Percentiles rank a stretch among this genome's conserved stretches.
Conservation (phyloP, 2,113 vertebrate genomes). For the Tragelaphus scriptus region DNA sequence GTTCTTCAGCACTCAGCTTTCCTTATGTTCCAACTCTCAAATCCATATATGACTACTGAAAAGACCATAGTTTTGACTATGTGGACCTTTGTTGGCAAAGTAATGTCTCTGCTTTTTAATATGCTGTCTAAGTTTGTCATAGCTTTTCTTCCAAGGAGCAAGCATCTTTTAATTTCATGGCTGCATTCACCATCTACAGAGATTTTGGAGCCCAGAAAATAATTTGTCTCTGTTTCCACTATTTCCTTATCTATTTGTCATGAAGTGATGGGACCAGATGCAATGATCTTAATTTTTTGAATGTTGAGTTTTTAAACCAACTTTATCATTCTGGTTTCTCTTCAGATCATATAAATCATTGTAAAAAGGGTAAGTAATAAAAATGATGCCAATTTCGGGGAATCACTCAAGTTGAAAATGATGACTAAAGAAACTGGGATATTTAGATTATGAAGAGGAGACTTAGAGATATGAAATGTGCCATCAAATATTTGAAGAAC, state of each 20-base stretch:
- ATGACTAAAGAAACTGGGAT: slow-evolving; percentile 1
- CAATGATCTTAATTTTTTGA: background rate
- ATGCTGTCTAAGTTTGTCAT: background rate
- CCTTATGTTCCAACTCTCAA: background rate
- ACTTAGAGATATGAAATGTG: background rate
- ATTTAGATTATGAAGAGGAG: slow-evolving; percentile 4
- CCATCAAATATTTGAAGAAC: background rate
- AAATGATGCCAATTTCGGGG: background rate
- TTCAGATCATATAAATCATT: background rate
- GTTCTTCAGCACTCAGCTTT: background rate
- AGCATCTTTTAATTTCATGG: background rate
- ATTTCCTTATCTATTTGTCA: background rate
- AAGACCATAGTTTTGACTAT: background rate
- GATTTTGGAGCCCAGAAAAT: background rate
- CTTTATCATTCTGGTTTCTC: background rate
- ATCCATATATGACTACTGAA: background rate
- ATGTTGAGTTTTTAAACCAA: background rate
- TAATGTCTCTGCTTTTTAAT: background rate
- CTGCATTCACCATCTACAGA: background rate
- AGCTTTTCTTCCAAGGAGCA: background rate
- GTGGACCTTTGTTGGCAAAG: background rate
- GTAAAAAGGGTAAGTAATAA: slow-evolving; percentile 8
- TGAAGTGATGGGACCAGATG: background rate
- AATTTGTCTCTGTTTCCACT: background rate
- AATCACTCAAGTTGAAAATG: background rate